Evolutionary conservation across 2,113 vertebrate species (phyloP).

Genomic region (Ciconia maguari): DNA sequence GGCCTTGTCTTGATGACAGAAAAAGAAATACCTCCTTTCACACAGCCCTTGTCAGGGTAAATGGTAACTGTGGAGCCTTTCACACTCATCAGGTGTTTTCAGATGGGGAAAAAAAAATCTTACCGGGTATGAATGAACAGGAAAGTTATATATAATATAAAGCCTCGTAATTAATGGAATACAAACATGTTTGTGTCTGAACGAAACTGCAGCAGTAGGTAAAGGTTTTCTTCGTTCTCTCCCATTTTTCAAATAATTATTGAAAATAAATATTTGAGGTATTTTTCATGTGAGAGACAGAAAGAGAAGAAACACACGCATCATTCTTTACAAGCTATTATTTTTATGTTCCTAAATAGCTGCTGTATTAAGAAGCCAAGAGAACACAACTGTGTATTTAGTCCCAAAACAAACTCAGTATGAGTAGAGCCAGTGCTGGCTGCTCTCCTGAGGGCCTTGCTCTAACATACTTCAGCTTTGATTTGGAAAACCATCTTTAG

Average conservation of each 20-base stretch:
- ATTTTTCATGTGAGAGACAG: neutral
- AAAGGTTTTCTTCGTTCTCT: neutral
- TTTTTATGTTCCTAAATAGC: conserved; percentile 6
- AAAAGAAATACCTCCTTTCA: neutral
- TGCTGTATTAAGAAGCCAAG: conserved; percentile 9
- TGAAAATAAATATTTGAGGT: conserved; percentile 7
- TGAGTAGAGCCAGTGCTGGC: neutral
- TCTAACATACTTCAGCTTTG: neutral
- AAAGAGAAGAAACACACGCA: neutral
- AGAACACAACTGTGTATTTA: neutral
- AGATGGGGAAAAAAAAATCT: neutral
- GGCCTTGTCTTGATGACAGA: neutral
- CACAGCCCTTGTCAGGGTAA: neutral
- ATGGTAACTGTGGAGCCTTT: neutral
- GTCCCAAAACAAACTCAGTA: neutral
- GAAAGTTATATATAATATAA: neutral
- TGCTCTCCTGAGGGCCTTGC: neutral
- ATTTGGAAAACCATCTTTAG: neutral
- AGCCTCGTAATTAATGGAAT: neutral
- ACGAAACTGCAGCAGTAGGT: neutral
- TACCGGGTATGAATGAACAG: neutral
- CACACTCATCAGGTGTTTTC: neutral
- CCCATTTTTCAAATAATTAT: neutral
- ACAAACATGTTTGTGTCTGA: neutral
- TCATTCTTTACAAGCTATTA: neutral